These are phyloP conservation scores for Archegozetes longisetosus DNA, from an alignment of 1,140 invertebrate genomes.

Conservation along the genomic window DNA sequence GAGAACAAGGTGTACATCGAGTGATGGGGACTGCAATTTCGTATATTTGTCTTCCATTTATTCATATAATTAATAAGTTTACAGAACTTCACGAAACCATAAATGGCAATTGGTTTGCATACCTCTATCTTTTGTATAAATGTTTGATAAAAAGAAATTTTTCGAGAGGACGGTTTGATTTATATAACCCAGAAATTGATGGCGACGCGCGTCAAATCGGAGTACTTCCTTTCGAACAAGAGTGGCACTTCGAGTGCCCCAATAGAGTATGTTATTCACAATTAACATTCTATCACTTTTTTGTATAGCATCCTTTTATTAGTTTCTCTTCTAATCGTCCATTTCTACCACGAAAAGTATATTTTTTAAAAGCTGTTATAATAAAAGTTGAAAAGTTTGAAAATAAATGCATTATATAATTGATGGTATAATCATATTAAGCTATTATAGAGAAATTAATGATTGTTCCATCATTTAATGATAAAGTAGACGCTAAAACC, in stretches of 20 bases:
- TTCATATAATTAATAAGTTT: no score
- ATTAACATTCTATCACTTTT: no score
- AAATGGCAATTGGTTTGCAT: background rate
- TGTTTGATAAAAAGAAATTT: background rate
- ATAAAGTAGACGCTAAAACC: no score
- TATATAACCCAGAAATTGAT: background rate
- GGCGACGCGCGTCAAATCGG: background rate
- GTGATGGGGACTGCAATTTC: no score
- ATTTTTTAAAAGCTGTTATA: background rate
- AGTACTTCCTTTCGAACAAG: background rate
- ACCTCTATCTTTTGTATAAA: background rate
- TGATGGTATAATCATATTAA: background rate
- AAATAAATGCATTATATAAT: background rate
- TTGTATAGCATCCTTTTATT: no score
- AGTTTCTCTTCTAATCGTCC: no score
- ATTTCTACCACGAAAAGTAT: background rate
- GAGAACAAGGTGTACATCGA: no score
- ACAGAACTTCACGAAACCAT: background rate
- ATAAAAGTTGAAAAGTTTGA: background rate
- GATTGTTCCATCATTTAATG: no score
- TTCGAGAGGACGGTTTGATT: background rate
- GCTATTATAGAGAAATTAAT: no score
- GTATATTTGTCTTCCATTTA: no score
- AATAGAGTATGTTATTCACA: background rate
- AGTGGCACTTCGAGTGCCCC: background rate